Evolutionary conservation across 2,113 vertebrate species (phyloP).

Genomic region (Neogale vison): DNA sequence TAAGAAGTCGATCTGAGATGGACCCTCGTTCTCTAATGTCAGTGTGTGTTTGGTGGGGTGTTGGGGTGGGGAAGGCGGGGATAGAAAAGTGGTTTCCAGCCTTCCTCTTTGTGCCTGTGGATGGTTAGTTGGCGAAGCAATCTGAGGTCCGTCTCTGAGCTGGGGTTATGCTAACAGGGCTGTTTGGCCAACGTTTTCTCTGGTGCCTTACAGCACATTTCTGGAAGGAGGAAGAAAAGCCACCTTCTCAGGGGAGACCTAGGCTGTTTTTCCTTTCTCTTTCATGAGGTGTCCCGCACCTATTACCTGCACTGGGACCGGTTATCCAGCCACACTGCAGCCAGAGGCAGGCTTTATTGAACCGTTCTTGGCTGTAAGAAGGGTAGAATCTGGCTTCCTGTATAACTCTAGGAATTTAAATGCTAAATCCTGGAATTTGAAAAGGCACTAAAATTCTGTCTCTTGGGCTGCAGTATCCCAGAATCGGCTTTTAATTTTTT

Average conservation of each 20-base stretch:
- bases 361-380: neutral
- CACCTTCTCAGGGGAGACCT: neutral
- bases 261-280: neutral
- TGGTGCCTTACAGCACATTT: neutral
- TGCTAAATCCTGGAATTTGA: neutral
- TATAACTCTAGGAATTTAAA: neutral
- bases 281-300: neutral
- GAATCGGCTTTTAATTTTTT: neutral
- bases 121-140: neutral
- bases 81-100: neutral
- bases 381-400: neutral
- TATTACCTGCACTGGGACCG: neutral
- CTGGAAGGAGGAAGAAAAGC: neutral
- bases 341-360: neutral
- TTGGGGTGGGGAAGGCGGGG: accelerated
- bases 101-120: neutral
- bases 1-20: neutral
- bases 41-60: neutral
- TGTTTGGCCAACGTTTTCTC: neutral
- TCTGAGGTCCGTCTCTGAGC: neutral
- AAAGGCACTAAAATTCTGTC: neutral
- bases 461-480: neutral
- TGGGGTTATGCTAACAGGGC: neutral
- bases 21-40: neutral
- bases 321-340: neutral